Evolutionary conservation across 2,797 vertebrate species (phyloP), one percentile per base, ranked within the genome.

Genomic region (Poeciliopsis paucimaculata): DNA sequence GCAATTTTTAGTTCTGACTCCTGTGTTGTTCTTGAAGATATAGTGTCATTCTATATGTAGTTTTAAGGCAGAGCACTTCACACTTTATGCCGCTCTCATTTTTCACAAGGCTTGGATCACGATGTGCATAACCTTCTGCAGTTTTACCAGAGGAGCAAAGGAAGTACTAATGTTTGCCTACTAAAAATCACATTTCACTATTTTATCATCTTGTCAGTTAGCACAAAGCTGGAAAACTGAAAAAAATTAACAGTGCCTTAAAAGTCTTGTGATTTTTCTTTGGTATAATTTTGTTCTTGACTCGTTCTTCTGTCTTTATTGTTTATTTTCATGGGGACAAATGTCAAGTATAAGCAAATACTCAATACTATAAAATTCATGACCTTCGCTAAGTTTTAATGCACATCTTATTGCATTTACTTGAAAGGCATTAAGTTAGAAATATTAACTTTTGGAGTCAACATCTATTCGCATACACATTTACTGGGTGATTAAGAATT

Each of bases 1-100:
- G 79, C 88, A 85, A 88, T 88, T 88, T 90, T 90, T 82, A 81
- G 80, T 87, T 89, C 83, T 77, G 76, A 84, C 90, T 87, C 70
- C 77, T 89, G 66, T 87, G 68, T 82, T 86, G 71, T 83, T 88
- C 74, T 76, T 36, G 78, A 79, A 84, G 60, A 88, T 87, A 77
- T 73, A 72, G 78, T 81, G 66, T 82, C 84, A 84, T 87, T 79
- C 28, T 15, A 60, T 82, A 31, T 86, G 55, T 60, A 82, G 86
- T 86, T 82, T 73, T 77, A 80, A 86, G 77, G 75, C 78, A 73
- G 47, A 60, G 53, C 41, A 79, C 76, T 87, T 85, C 75, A 81
- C 62, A 75, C 6, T 74, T 78, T 60, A 76, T 74, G 64, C 75
- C 28, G 10, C 60, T 31, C 71, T 82, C 62, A 72, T 9, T 83